Evolutionary conservation across 2,113 vertebrate genomes (phyloP), one percentile per base, ranked within the genome.

Genomic region (Labeo rohita): DNA sequence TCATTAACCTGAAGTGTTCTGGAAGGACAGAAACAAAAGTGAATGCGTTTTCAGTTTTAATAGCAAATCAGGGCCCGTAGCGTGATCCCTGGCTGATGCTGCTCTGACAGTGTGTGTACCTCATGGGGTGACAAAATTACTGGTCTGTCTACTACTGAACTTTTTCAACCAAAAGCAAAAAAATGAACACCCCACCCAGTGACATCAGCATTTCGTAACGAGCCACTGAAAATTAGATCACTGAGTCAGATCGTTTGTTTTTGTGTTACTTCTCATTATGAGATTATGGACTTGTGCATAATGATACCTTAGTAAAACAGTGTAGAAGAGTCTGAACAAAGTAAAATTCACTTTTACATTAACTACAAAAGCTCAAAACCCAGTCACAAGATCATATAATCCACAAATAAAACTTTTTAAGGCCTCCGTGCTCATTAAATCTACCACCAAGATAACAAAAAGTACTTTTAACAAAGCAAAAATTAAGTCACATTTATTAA

Each of bases 1-100:
- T 89, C 61, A 72, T 89, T 87, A 87, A 85, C 86, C 63, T 39
- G 18, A 36, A 56, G 81, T 43, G 63, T 28, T 86, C 49, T 43
- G 21, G 23, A 54, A 80, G 28, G 34, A 45, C 52, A 50, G n/a
- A 81, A 65, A 80, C 39, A 80, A 28, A 66, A 65, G 59, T 0
- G 6, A 75, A 50, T 34, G 16, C 4, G 16, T 72, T 45, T 68
- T 8, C 36, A n/a, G 21, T 5, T 73, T 73, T 43, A 43, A 45
- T 9, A 12, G 34, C 16, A 49, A 34, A 70, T 6, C 8, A 54
- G 18, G 28, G 45, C 4, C n/a, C n/a, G 52, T 39, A 34, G 49
- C 10, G 0, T 81, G n/a, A 81, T 34, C 15, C 61, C 43, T 34
- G 45, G 9, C 23, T 52, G 9, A 82, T 65, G 23, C 18, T 18